Evolutionary conservation across 2,888 invertebrate genomes (phyloP).

Genomic region (Orthosia incerta): DNA sequence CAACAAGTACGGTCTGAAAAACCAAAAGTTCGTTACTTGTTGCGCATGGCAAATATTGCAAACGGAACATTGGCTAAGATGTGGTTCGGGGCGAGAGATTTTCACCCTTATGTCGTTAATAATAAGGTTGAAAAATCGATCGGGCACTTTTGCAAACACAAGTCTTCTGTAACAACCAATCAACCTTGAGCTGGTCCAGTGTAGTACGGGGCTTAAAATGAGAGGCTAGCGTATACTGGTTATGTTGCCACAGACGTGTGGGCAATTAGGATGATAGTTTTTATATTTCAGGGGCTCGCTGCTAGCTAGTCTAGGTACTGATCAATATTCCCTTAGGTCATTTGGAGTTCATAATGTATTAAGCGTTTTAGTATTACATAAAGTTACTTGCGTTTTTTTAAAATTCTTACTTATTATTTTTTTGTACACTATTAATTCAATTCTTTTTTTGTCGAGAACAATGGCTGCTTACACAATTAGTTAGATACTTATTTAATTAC

Average conservation of each 20-base stretch:
- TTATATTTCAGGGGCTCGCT: conserved; percentile 6
- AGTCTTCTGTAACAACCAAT: not conserved
- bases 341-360: not conserved
- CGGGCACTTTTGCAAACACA: not conserved
- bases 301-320: not conserved
- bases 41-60: conserved; percentile 28
- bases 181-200: not conserved
- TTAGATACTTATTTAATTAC: not conserved
- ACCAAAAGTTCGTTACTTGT: conserved; percentile 33
- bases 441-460: conserved; percentile 2
- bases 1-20: conserved; percentile 31
- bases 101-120: not conserved
- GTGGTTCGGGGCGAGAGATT: not conserved
- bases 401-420: no score
- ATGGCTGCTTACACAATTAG: not conserved
- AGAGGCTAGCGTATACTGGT: not conserved
- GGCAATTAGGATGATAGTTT: not conserved
- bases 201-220: not conserved
- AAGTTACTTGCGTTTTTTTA: not conserved
- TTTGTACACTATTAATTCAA: no score
- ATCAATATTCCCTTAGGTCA: conserved; percentile 16
- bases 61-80: not conserved
- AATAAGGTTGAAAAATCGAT: not conserved
- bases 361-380: not conserved
- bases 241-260: not conserved